Conservation (phyloP, 2,113 vertebrate genomes). For the Oenanthe oenanthe region DNA sequence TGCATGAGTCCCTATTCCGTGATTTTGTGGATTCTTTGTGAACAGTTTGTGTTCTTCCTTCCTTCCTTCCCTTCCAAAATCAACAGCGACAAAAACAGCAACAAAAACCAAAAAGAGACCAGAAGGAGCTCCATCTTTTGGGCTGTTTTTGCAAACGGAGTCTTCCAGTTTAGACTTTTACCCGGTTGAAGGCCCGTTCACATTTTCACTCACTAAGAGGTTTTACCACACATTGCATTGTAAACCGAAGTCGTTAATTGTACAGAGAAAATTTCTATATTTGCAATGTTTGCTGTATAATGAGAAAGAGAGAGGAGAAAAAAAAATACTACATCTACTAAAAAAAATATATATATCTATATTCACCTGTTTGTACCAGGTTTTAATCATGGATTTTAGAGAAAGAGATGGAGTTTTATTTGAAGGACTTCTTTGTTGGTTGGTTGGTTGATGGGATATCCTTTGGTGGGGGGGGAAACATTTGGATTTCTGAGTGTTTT, state of each 20-base stretch:
- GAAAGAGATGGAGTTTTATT: constrained; percentile 55
- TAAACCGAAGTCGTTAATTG: constrained; percentile 77
- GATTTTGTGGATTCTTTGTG: constrained; percentile 90
- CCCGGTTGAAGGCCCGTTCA: constrained; percentile 66
- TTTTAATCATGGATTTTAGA: constrained; percentile 83
- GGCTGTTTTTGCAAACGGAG: constrained; percentile 72
- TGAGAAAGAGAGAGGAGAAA: constrained; percentile 74
- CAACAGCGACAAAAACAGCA: constrained; percentile 68
- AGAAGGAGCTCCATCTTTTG: constrained; percentile 46
- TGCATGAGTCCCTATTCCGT: constrained; percentile 86
- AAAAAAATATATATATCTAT: constrained; percentile 72
- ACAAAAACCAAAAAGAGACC: constrained; percentile 21
- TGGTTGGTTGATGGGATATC: background rate
- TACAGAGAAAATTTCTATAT: constrained; percentile 97
- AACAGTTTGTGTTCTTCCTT: constrained; percentile 76
- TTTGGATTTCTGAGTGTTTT: background rate
- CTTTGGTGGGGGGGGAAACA: background rate
- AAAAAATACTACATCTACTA: constrained; percentile 79
- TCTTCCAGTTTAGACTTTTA: constrained; percentile 75
- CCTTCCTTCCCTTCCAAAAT: constrained; percentile 74
- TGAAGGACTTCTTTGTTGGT: constrained; percentile 39
- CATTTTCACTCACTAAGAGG: constrained; percentile 63
- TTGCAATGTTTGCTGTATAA: constrained; percentile 94
- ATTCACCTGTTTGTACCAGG: constrained; percentile 79
- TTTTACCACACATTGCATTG: constrained; percentile 60